Base-by-base conservation (phyloP, 1,140 invertebrate genomes). In the Druon quercuslanigerum region DNA sequence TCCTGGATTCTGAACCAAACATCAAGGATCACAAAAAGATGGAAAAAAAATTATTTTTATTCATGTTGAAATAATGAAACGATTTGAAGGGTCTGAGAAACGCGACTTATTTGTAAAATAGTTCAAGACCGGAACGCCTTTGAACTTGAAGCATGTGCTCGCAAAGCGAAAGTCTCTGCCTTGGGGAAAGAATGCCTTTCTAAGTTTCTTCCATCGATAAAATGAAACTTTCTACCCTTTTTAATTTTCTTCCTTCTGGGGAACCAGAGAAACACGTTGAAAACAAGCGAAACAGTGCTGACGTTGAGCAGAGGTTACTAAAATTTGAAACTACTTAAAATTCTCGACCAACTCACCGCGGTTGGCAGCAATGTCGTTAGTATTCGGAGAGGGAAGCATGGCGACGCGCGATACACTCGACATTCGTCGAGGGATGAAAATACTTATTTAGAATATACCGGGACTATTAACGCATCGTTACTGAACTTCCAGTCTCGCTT, bases 281-380 rank as follows among this genome's bases (percentile, higher is more conserved):
- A 82, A 50, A 72, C 79, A 70, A 11, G 71, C 71, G 51, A 33
- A 83, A 77, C 74, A 77, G 40, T 51, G 46, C 9, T 60, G 60
- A 60, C 12, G 40, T 51, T 17, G 71, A 72, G 76, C n/a, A 54
- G 66, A 20, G 57, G 33, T 79, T 77, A 51, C 72, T 13, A 78
- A 74, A 79, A 78, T 78, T 66, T 52, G 57, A 66, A 79, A 76
- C 74, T 80, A 75, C 72, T 80, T 82, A 77, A 83, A 80, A 79
- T 82, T 81, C 77, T 72, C 33, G 71, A 80, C 78, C 73, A 60
- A 25, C 20, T 60, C 74, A 76, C 71, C 60, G 16, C 57, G 51
- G 72, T 56, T 52, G 40, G 75, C 78, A 73, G 72, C 70, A 46
- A 50, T 46, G 57, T 79, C 60, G 51, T 81, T 82, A 77, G 75